phyloP scores from a whole-genome alignment of 2,797 vertebrate species.

The Onychomys torridus region DNA sequence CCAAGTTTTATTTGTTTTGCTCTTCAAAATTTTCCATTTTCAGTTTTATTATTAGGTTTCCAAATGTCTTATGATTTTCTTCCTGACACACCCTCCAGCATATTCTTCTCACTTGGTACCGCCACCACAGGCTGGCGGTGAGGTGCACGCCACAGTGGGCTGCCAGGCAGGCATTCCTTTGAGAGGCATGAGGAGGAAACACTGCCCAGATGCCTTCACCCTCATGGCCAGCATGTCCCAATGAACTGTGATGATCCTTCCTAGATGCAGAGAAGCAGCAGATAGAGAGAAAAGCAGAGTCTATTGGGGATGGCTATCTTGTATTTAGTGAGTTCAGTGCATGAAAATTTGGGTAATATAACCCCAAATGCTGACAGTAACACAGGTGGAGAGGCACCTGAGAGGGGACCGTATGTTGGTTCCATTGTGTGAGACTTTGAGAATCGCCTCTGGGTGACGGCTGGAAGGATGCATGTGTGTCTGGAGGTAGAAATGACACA shows the following conservation, averaged over 20 bases:
- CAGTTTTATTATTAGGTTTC: conserved; percentile 71
- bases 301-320: background rate
- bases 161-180: background rate
- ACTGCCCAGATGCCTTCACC: background rate
- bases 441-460: too few relatives aligned
- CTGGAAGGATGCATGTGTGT: background rate
- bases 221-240: background rate
- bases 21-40: conserved; percentile 38
- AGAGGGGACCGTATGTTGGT: background rate
- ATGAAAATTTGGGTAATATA: background rate
- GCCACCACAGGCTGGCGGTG: background rate
- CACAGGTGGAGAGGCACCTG: background rate
- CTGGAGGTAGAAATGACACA: background rate
- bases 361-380: background rate
- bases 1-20: conserved; percentile 58
- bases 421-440: background rate
- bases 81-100: conserved; percentile 39
- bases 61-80: conserved; percentile 67
- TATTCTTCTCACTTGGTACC: background rate
- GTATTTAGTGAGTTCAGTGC: background rate
- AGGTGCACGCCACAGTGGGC: background rate
- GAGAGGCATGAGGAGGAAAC: background rate
- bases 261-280: accelerated
- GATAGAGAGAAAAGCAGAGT: background rate
- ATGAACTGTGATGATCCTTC: too few relatives aligned